Evolutionary conservation across 2,888 invertebrate genomes (phyloP), one percentile per base, ranked within the genome.

Genomic region (Orthonychiurus folsomi): DNA sequence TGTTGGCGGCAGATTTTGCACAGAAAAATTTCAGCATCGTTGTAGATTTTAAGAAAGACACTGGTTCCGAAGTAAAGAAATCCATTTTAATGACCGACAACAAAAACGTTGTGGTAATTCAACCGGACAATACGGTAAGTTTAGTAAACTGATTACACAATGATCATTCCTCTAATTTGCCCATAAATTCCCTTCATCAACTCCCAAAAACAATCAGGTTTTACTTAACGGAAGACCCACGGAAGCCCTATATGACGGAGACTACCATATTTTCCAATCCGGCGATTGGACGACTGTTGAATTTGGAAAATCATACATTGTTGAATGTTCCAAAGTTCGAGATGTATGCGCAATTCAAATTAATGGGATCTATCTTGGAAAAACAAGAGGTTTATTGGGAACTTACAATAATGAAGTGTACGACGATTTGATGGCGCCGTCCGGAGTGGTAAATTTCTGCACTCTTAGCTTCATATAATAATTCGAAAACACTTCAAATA

Each of bases 401-500:
- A 89, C 89, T 73, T 90, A 87, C 63, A 92, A 93, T 82, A 86
- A 89, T 74, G 95, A 95, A 75, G 86, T 86, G 2, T 86, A 81
- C 76, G 91, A 93, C 74, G 95, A 95, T 77, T 86, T 86, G 76
- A 83, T 84, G 62, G 78, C 85, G 48, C 86, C 89, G 18, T 85
- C 85, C 69, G 88, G 89, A 73, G 85, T 85, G 78, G 84, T 89
- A 73, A 77, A 68, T 48, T 21, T 28, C 50, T 60, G 52, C 60
- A 12, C 20, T 55, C 15, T 24, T 50, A 58, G 50, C 26, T 48
- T 48, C 20, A 24, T 1, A 21, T 24, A 26, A 5, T 21, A 15
- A 50, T 15, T 24, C 15, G 20, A 48, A 27, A 48, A 18, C 3
- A 25, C 9, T 25, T n/a, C n/a, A n/a, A n/a, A n/a, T n/a, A n/a